phyloP scores from a whole-genome alignment of 2,113 vertebrate species.

The Brachypteracias leptosomus region DNA sequence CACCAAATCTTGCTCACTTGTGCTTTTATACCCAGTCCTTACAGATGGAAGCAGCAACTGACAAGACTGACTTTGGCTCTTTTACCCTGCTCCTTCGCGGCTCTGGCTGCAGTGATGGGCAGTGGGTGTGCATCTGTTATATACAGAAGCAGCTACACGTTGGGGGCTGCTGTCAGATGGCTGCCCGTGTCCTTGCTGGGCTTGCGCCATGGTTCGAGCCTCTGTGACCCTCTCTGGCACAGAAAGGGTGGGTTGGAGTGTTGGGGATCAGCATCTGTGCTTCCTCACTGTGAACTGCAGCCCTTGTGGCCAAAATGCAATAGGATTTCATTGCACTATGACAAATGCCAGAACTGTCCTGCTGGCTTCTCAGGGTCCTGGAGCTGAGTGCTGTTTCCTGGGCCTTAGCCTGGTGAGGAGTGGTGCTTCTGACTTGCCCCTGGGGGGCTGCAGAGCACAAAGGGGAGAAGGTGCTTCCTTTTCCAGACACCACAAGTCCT shows the following conservation, averaged over 20 bases:
- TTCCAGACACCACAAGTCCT: neutral
- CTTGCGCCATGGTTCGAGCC: neutral
- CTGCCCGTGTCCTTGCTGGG: rapidly evolving
- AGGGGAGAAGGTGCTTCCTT: neutral
- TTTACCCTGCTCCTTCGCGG: neutral
- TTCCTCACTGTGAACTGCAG: neutral
- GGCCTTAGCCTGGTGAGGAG: neutral
- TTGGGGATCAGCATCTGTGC: rapidly evolving
- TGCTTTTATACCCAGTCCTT: neutral
- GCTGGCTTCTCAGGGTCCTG: neutral
- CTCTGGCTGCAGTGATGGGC: neutral
- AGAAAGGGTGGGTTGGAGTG: too few species aligned
- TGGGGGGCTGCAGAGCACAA: neutral
- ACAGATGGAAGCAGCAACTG: neutral
- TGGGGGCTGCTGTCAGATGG: neutral
- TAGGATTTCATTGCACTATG: neutral
- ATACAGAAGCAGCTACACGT: neutral
- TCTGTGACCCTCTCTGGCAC: rapidly evolving
- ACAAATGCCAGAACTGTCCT: neutral
- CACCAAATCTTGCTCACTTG: neutral
- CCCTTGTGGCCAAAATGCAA: neutral
- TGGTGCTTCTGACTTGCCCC: rapidly evolving
- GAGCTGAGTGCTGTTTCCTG: neutral
- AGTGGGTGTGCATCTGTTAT: neutral
- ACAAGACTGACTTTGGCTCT: neutral